Percentiles rank a stretch among this genome's conserved stretches.
Evolutionary conservation across 2,113 vertebrate species (phyloP).

Genomic region (Barbus barbus): DNA sequence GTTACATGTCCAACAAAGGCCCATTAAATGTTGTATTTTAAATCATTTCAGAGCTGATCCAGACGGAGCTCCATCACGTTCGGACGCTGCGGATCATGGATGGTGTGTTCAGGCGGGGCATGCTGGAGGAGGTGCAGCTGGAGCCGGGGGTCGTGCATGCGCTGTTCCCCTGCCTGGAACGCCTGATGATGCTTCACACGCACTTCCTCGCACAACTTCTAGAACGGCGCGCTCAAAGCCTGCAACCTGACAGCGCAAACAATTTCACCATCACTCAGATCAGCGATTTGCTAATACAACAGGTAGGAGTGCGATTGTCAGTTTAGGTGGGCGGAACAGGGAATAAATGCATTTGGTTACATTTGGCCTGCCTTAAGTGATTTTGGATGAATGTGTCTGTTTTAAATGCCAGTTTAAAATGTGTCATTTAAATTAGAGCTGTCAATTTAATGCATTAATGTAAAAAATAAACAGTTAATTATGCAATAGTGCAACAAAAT

Average conservation of each 20-base stretch:
- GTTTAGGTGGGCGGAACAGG: neutral
- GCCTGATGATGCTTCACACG: slow-evolving; percentile 82
- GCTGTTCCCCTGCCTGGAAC: slow-evolving; percentile 88
- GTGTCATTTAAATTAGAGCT: neutral
- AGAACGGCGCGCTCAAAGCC: slow-evolving; percentile 77
- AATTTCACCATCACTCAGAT: slow-evolving; percentile 89
- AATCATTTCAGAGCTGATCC: slow-evolving; percentile 86
- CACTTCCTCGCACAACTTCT: slow-evolving; percentile 85
- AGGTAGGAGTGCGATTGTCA: slow-evolving; percentile 70
- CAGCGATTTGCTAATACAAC: slow-evolving; percentile 83
- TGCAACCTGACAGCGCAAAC: slow-evolving; percentile 77
- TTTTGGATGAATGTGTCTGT: neutral
- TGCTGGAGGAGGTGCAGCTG: slow-evolving; percentile 90
- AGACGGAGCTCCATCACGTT: slow-evolving; percentile 90
- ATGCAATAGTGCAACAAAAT: neutral
- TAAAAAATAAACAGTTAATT: neutral
- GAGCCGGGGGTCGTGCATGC: slow-evolving; percentile 79
- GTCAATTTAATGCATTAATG: neutral
- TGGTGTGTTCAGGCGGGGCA: slow-evolving; percentile 83
- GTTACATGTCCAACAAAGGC: neutral
- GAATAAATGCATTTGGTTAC: slow-evolving; percentile 9
- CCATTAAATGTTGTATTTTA: neutral
- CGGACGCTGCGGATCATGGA: slow-evolving; percentile 91
- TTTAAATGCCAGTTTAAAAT: slow-evolving; percentile 3
- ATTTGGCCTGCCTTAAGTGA: neutral